Evolutionary conservation across 2,113 vertebrate genomes (phyloP).

Genomic region (Andinoacara biseriatus): DNA sequence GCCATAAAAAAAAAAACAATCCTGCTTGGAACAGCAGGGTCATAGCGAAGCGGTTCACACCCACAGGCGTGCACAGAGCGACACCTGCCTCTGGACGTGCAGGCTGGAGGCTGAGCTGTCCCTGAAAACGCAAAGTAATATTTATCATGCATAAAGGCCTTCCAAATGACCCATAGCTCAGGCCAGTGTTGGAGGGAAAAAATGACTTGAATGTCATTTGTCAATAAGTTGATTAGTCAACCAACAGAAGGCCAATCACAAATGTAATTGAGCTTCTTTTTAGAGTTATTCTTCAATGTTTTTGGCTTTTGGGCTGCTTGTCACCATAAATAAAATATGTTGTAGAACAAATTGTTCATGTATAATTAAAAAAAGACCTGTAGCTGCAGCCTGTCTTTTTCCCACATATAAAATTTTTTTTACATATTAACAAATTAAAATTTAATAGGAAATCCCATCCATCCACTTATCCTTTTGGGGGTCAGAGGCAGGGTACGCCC

Average conservation of each 20-base stretch:
- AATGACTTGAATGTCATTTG: neutral
- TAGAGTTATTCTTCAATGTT: neutral
- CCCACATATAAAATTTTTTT: neutral
- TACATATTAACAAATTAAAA: neutral
- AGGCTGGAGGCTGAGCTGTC: neutral
- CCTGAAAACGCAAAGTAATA: neutral
- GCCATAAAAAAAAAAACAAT: neutral
- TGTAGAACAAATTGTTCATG: neutral
- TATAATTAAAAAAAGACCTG: neutral
- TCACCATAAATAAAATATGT: neutral
- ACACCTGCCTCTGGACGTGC: neutral
- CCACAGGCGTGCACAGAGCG: neutral
- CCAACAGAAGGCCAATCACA: too few species aligned
- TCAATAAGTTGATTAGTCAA: neutral
- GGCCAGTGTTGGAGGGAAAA: neutral
- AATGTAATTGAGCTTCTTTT: neutral
- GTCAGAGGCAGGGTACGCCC: too few species aligned
- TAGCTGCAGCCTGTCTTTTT: neutral
- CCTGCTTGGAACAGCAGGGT: neutral
- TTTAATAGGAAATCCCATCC: neutral
- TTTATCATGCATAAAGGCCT: neutral
- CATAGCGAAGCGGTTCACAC: neutral
- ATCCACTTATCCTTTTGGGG: too few species aligned
- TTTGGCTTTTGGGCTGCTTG: neutral
- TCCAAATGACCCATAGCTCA: neutral